Evolutionary conservation across 2,888 invertebrate species (phyloP).

Genomic region (Lagria hirta): DNA sequence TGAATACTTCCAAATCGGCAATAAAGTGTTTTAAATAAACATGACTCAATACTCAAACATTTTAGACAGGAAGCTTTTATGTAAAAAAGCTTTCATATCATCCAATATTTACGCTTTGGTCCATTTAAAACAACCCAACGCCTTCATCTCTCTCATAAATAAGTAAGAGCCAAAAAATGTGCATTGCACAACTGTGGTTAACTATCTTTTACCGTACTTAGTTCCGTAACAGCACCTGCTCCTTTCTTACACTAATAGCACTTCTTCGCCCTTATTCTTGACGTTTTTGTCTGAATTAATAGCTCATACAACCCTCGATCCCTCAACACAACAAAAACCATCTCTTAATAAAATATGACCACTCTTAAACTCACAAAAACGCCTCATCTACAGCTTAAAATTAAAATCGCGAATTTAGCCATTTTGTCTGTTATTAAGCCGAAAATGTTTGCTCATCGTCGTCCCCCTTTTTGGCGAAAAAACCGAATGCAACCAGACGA

Average conservation of each 20-base stretch:
- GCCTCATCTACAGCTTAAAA: too few relatives aligned
- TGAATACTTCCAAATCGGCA: too few relatives aligned
- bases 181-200: conserved; percentile 31
- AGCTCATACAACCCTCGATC: conserved; percentile 37
- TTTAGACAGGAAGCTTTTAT: too few relatives aligned
- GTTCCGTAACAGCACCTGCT: conserved; percentile 42
- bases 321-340: conserved; percentile 41
- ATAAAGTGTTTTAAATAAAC: too few relatives aligned
- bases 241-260: conserved; percentile 42
- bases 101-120: not conserved
- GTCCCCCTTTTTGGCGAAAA: conserved; percentile 10
- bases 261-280: conserved; percentile 37
- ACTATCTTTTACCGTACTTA: conserved; percentile 34
- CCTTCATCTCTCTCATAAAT: conserved; percentile 1
- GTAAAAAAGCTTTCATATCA: not conserved
- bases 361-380: too few relatives aligned
- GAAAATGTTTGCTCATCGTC: conserved; percentile 8
- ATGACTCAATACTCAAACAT: too few relatives aligned
- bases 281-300: conserved; percentile 41
- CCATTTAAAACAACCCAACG: not conserved
- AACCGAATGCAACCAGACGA: conserved; percentile 9
- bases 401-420: conserved; percentile 9
- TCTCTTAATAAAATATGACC: conserved; percentile 46
- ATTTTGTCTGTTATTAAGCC: conserved; percentile 13
- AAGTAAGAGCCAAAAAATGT: conserved; percentile 13